Percentiles rank a stretch among this genome's conserved stretches.
Evolutionary conservation across 2,888 invertebrate species (phyloP).

Genomic region (Himalopsyche anomala): DNA sequence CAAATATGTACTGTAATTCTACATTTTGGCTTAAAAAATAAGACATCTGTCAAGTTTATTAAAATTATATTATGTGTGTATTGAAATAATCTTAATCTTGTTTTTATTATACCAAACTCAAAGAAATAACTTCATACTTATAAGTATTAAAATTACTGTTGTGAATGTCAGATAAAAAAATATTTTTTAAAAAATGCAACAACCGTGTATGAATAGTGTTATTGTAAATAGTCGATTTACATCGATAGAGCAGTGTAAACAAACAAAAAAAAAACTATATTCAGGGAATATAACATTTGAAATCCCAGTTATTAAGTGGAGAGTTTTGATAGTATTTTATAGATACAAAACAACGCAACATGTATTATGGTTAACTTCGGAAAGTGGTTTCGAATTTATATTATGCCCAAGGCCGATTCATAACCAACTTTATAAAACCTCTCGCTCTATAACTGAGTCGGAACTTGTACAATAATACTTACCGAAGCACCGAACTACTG

Average conservation of each 20-base stretch:
- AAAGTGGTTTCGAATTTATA: constrained; percentile 58
- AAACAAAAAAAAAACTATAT: constrained; percentile 3
- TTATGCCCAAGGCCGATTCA: constrained; percentile 63
- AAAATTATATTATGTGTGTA: no score
- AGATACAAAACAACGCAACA: constrained; percentile 21
- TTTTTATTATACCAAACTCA: no score
- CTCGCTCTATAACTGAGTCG: constrained; percentile 17
- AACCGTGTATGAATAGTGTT: not conserved
- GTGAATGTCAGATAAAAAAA: not conserved
- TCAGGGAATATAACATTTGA: not conserved
- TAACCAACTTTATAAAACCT: constrained; percentile 58
- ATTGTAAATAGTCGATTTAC: not conserved
- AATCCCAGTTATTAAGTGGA: not conserved
- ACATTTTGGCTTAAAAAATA: no score
- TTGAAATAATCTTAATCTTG: no score
- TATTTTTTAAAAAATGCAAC: not conserved
- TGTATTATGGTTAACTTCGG: constrained; percentile 49
- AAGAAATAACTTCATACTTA: not conserved
- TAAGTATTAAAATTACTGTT: not conserved
- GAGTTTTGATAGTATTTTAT: not conserved
- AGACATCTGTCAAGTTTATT: no score
- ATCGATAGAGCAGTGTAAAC: not conserved
- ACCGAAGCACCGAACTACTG: constrained; percentile 46
- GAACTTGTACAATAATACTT: constrained; percentile 42
- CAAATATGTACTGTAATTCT: no score